These are phyloP conservation scores for Eledone cirrhosa DNA, from an alignment of 2,888 invertebrate genomes.

Conservation along the genomic window DNA sequence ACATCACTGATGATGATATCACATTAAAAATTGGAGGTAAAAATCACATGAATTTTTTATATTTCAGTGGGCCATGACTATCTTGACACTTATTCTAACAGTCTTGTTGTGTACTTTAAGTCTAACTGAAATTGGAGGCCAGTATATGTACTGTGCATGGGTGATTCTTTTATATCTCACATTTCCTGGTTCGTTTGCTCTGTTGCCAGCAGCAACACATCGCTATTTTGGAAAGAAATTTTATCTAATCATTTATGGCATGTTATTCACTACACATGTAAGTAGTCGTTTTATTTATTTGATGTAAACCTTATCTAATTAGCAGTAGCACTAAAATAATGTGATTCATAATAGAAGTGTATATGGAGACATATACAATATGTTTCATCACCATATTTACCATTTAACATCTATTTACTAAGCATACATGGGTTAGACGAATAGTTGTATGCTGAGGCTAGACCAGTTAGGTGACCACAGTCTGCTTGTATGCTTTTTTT, in stretches of 20 bases:
- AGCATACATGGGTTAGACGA: too few relatives aligned
- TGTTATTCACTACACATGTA: conserved; percentile 60
- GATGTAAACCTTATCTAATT: too few relatives aligned
- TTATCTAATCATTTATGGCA: conserved; percentile 61
- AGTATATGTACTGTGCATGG: conserved; percentile 58
- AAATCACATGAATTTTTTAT: neutral
- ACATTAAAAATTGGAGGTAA: too few relatives aligned
- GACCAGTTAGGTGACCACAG: too few relatives aligned
- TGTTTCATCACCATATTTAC: too few relatives aligned
- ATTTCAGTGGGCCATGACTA: conserved; percentile 44
- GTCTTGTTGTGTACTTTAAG: conserved; percentile 44
- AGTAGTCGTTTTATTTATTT: conserved; percentile 27
- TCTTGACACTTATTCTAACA: conserved; percentile 41
- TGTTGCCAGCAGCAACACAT: conserved; percentile 64
- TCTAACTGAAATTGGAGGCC: conserved; percentile 49
- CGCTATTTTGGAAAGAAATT: conserved; percentile 63
- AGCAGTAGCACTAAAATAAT: too few relatives aligned
- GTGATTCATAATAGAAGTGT: too few relatives aligned
- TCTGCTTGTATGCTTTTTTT: too few relatives aligned
- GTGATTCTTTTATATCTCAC: conserved; percentile 61
- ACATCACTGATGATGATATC: too few relatives aligned
- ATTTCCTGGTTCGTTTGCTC: conserved; percentile 62
- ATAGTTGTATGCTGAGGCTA: too few relatives aligned
- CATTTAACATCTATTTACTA: too few relatives aligned
- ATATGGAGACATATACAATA: too few relatives aligned